Evolutionary conservation across 2,113 vertebrate species (phyloP).

Genomic region (Sebastes schlegelii): DNA sequence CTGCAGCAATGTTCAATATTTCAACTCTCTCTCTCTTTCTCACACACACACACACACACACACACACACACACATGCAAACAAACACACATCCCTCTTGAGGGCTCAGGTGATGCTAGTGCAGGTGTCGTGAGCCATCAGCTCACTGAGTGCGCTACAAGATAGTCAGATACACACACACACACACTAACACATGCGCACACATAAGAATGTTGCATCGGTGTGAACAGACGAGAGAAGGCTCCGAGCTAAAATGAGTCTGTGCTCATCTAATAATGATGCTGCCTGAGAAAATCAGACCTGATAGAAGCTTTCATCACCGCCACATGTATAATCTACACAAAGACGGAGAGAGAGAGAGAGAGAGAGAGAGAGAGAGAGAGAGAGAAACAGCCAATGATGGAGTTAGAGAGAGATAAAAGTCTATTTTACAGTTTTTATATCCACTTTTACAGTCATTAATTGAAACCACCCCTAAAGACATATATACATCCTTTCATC

Average conservation of each 20-base stretch:
- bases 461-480: neutral
- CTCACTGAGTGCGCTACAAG: conserved; percentile 42
- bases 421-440: neutral
- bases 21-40: conserved; percentile 7
- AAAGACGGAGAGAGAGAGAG: neutral
- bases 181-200: neutral
- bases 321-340: conserved; percentile 52
- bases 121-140: conserved; percentile 69
- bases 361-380: conserved; percentile 12
- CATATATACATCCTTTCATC: neutral
- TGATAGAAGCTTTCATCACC: conserved; percentile 66
- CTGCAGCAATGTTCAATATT: conserved; percentile 60
- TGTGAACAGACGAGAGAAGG: conserved; percentile 69
- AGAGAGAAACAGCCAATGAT: conserved; percentile 21
- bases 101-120: conserved; percentile 67
- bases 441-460: neutral
- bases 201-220: conserved; percentile 69
- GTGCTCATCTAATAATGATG: conserved; percentile 77
- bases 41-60: conserved; percentile 11
- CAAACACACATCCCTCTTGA: conserved; percentile 39
- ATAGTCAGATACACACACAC: conserved; percentile 40
- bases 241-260: conserved; percentile 62
- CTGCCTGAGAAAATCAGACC: conserved; percentile 60
- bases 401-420: neutral
- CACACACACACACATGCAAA: conserved; percentile 12